phyloP scores from a whole-genome alignment of 2,797 vertebrate species.

The Merluccius polli region DNA sequence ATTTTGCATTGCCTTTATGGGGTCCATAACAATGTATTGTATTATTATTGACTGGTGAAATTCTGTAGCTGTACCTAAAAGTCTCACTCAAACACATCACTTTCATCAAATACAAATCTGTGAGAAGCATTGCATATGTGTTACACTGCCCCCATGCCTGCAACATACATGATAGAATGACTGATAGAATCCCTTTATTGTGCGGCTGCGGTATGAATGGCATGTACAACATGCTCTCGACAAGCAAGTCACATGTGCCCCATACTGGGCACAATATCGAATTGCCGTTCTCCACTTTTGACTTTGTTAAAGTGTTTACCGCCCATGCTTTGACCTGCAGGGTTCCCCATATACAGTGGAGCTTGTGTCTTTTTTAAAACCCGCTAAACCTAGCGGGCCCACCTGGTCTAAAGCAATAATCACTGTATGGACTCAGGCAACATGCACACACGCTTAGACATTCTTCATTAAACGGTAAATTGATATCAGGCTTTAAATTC shows the following conservation, averaged over 20 bases:
- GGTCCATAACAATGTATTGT: not conserved
- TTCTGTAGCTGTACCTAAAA: not conserved
- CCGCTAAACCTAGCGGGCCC: slow-evolving; percentile 27
- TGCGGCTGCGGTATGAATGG: not conserved
- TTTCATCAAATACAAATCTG: not conserved
- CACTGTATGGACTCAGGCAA: slow-evolving; percentile 52
- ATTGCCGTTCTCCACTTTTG: slow-evolving; percentile 8
- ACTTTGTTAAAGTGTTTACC: slow-evolving; percentile 32
- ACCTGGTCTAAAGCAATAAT: slow-evolving; percentile 50
- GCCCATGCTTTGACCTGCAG: slow-evolving; percentile 7
- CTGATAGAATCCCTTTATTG: not conserved
- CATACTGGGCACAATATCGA: not conserved
- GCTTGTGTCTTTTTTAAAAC: slow-evolving; percentile 37
- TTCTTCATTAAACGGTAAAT: slow-evolving; percentile 42
- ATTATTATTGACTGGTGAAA: not conserved
- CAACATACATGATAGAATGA: not conserved
- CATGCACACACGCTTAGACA: slow-evolving; percentile 53
- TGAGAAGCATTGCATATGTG: not conserved
- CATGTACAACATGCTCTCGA: slow-evolving; percentile 7
- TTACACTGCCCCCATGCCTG: not conserved
- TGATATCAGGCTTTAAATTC: slow-evolving; percentile 20
- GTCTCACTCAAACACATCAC: not conserved
- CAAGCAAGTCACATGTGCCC: not conserved
- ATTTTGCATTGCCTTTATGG: not conserved
- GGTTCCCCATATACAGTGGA: slow-evolving; percentile 9